Base-by-base conservation (phyloP, 2,888 invertebrate genomes). In the Andrena bicolor region DNA sequence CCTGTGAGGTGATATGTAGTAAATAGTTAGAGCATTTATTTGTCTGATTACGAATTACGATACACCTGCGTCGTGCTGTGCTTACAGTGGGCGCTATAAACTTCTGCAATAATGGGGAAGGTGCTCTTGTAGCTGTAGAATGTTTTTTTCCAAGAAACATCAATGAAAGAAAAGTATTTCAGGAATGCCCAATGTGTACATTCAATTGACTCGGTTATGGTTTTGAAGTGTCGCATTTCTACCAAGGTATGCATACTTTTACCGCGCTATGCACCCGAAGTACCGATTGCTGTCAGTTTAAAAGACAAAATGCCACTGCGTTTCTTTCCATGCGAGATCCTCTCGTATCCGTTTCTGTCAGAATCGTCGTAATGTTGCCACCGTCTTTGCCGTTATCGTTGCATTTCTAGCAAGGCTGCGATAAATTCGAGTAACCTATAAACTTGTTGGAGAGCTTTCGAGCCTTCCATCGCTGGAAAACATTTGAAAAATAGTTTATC, bases 101-200 rank as follows among this genome's bases (percentile, higher is more conserved):
- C 76, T 84, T 75, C 61, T 82, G 71, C 84, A 80, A 83, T 81
- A 86, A 84, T 81, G 73, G 68, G 30, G 76, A 82, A 73, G 78
- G 71, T 76, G 74, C 73, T 86, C 35, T 76, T 66, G 63, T 48
- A 35, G 66, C 73, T 80, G 80, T 83, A 85, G 86, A 83, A 89
- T 88, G 86, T 84, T 88, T 85, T 83, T 79, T 83, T 73, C 60
- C 76, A 60, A 66, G 70, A 58, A 79, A 76, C 61, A 82, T 89
- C 84, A 83, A 87, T 85, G 85, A 90, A 85, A 84, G 75, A 82
- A 63, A 69, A 80, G 63, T 85, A 79, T 89, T 88, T 81, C 70
- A 68, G 70, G 83, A 88, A 83, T 87, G 76, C 76, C 49, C 76
- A 76, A 76, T 70, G 64, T 48, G 76, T 26, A 60, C 16, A 61